phyloP scores from a whole-genome alignment of 2,888 invertebrate species.

The Ashinkailepas kermadecensis region DNA sequence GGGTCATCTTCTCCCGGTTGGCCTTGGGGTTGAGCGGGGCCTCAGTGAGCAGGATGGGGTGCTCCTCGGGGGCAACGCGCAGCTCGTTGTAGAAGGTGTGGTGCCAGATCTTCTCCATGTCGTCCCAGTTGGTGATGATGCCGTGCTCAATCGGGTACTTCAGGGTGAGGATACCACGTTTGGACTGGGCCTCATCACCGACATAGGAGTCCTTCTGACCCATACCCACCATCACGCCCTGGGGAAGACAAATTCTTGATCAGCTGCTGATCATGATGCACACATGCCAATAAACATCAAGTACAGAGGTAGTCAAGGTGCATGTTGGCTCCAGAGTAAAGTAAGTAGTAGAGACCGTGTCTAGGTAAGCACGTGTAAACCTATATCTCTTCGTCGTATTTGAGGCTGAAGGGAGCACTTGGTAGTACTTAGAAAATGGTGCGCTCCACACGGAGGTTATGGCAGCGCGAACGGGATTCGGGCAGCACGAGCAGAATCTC shows the following conservation, averaged over 20 bases:
- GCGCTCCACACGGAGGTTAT: too few relatives aligned
- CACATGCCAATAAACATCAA: too few relatives aligned
- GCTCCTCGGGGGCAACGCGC: slow-evolving; percentile 90
- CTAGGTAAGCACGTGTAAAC: too few relatives aligned
- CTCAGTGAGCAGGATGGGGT: slow-evolving; percentile 85
- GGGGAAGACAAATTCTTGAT: background rate
- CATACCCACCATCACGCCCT: slow-evolving; percentile 83
- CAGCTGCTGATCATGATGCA: too few relatives aligned
- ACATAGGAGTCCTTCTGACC: slow-evolving; percentile 95
- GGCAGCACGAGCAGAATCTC: too few relatives aligned
- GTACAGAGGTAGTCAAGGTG: too few relatives aligned
- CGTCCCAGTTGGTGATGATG: slow-evolving; percentile 85
- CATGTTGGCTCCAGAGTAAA: too few relatives aligned
- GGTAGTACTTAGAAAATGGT: too few relatives aligned
- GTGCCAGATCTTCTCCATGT: slow-evolving; percentile 99
- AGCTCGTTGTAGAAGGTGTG: slow-evolving; percentile 98
- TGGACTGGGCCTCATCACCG: slow-evolving; percentile 93
- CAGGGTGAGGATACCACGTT: slow-evolving; percentile 52
- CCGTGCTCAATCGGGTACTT: slow-evolving; percentile 51
- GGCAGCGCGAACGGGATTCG: too few relatives aligned
- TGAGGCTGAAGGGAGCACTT: too few relatives aligned
- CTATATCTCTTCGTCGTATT: too few relatives aligned
- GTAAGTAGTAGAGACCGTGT: too few relatives aligned
- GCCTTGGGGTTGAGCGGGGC: slow-evolving; percentile 91
- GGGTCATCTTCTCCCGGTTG: slow-evolving; percentile 91